These are phyloP conservation scores for Drosophila affinis DNA, from an alignment of 2,888 invertebrate genomes.

Conservation along the genomic window DNA sequence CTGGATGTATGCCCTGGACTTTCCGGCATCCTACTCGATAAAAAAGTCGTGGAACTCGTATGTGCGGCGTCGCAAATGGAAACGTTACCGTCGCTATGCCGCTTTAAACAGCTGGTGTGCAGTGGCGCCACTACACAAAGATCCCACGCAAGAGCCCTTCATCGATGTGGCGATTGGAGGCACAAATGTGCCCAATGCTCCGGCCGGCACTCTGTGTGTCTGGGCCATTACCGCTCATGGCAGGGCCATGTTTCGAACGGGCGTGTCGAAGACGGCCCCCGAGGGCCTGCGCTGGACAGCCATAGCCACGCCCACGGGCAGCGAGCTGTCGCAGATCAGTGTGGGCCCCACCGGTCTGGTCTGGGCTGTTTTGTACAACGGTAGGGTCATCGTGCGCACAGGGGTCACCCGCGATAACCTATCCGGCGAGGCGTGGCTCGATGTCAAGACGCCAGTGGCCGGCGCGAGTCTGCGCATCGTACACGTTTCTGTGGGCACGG, in stretches of 20 bases:
- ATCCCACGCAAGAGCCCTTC: conserved; percentile 95
- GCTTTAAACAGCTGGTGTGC: conserved; percentile 97
- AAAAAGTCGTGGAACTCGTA: conserved; percentile 95
- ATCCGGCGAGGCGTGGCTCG: conserved; percentile 90
- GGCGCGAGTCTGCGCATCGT: conserved; percentile 87
- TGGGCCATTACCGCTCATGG: conserved; percentile 98
- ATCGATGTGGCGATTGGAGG: conserved; percentile 96
- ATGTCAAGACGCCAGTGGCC: conserved; percentile 89
- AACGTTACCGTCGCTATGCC: conserved; percentile 93
- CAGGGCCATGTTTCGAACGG: conserved; percentile 92
- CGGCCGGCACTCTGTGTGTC: conserved; percentile 90
- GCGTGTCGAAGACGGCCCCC: conserved; percentile 91
- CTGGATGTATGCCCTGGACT: conserved; percentile 97
- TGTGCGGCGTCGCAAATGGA: conserved; percentile 95
- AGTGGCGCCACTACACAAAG: conserved; percentile 93
- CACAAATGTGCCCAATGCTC: conserved; percentile 90
- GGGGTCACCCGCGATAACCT: conserved; percentile 90
- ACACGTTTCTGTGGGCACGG: conserved; percentile 92
- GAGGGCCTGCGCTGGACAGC: conserved; percentile 95
- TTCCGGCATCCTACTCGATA: conserved; percentile 91
- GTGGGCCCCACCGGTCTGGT: conserved; percentile 94
- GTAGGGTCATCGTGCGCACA: conserved; percentile 91
- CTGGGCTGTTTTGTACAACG: conserved; percentile 94
- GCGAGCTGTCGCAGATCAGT: conserved; percentile 93
- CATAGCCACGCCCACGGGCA: conserved; percentile 89